phyloP scores from a whole-genome alignment of 2,797 vertebrate genomes.

The Micromesistius poutassou region DNA sequence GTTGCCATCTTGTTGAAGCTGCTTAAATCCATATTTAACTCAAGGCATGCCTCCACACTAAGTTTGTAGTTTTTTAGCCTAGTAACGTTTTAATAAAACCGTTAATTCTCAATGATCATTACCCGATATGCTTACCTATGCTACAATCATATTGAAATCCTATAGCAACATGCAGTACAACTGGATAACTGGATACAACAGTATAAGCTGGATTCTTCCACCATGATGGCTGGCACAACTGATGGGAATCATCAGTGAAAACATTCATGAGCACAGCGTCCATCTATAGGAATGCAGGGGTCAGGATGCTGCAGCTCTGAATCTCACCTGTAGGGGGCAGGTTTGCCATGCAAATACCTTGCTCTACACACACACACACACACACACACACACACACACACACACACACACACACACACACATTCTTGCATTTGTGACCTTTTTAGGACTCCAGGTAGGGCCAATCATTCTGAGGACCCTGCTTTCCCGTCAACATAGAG shows the following conservation, averaged over 20 bases:
- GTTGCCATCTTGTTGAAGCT: no score
- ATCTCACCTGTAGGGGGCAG: conserved; percentile 67
- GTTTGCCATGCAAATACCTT: conserved; percentile 55
- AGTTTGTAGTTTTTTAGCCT: no score
- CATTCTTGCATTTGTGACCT: background rate
- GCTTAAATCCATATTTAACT: no score
- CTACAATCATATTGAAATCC: background rate
- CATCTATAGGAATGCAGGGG: background rate
- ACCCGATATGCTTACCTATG: background rate
- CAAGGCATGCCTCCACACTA: no score
- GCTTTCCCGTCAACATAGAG: no score
- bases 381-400: background rate
- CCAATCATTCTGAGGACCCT: no score
- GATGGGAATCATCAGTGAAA: background rate
- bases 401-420: conserved; percentile 6
- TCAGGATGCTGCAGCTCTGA: conserved; percentile 18
- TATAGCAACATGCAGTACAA: background rate
- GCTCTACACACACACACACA: background rate
- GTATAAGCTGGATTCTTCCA: background rate
- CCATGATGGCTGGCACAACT: background rate
- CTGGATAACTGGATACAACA: no score
- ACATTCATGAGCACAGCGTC: background rate
- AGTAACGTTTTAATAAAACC: no score
- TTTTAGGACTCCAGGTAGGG: background rate
- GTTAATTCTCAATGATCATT: background rate